Evolutionary conservation across 1,140 invertebrate species (phyloP), one percentile per base, ranked within the genome.

Genomic region (Stegodyphus dumicola): DNA sequence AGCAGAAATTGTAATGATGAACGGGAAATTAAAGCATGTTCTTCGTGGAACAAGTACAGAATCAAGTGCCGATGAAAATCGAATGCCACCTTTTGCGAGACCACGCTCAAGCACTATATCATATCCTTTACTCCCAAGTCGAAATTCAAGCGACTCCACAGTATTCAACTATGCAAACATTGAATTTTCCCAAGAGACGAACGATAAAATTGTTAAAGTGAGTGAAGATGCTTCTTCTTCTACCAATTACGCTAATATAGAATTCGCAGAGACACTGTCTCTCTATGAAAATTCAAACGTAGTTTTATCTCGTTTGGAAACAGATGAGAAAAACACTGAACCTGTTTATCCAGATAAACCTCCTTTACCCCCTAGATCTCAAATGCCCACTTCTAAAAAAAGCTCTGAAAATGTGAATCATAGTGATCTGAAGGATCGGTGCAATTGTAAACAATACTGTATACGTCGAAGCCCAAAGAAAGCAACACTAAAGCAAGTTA

Each of bases 271-370:
- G n/a, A 78, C 75, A 17, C 48, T 78, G 53, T 66, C 84, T 7
- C 18, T 86, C 6, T 86, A 86, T 53, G 84, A 86, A 66, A 86
- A 86, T 17, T 86, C 84, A 7, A 86, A 73, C 73, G n/a, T 78
- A 17, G 84, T 86, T 5, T 56, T 86, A 48, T 77, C 75, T n/a
- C 66, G 84, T 11, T 71, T 85, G 52, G 73, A 77, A 64, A 6
- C n/a, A 5, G 67, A 77, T 0, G 84, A 78, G 13, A 9, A 11
- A 51, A 86, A 86, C 15, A 10, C 51, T 60, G 51, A 66, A n/a
- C 64, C 9, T 6, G 15, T 77, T n/a, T 66, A n/a, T n/a, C 4
- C 67, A 13, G 69, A 66, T n/a, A 86, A 86, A 74, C 84, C 83
- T 33, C 83, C 75, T 13, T 48, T 86, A 15, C 84, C 84, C 5